These are phyloP conservation scores for Sebastes melanostomus DNA, from an alignment of 2,797 vertebrate species.

Conservation along the genomic window DNA sequence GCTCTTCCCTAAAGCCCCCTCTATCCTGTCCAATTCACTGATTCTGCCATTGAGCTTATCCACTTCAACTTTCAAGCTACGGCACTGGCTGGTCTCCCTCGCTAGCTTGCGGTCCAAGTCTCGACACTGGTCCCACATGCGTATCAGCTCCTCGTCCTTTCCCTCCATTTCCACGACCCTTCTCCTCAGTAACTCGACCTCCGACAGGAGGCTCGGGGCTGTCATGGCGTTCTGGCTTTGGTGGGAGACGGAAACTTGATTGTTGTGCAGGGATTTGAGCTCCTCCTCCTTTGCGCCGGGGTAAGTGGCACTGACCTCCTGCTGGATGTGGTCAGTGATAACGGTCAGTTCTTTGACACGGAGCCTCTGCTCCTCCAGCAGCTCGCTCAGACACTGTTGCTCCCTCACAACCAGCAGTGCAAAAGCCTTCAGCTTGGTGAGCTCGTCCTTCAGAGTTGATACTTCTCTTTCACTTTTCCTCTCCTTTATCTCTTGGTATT, in stretches of 20 bases:
- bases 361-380: slow-evolving; percentile 85
- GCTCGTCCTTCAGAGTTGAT: slow-evolving; percentile 85
- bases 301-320: slow-evolving; percentile 77
- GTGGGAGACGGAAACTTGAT: slow-evolving; percentile 71
- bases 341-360: slow-evolving; percentile 83
- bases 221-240: slow-evolving; percentile 85
- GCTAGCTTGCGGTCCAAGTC: slow-evolving; percentile 90
- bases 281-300: slow-evolving; percentile 78
- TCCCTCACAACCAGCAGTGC: slow-evolving; percentile 90
- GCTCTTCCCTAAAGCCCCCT: slow-evolving; percentile 92
- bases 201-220: slow-evolving; percentile 84
- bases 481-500: slow-evolving; percentile 84
- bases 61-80: slow-evolving; percentile 89
- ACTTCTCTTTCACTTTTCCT: slow-evolving; percentile 84
- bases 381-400: slow-evolving; percentile 85
- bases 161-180: slow-evolving; percentile 94
- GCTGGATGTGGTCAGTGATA: slow-evolving; percentile 78
- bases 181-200: slow-evolving; percentile 92
- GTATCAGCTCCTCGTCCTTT: slow-evolving; percentile 94
- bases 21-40: slow-evolving; percentile 91
- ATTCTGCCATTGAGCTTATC: slow-evolving; percentile 92
- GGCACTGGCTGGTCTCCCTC: slow-evolving; percentile 86
- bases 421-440: slow-evolving; percentile 89
- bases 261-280: slow-evolving; percentile 76
- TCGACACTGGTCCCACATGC: slow-evolving; percentile 92